Evolutionary conservation across 2,888 invertebrate species (phyloP), one percentile per base, ranked within the genome.

Genomic region (Protophormia terraenovae): DNA sequence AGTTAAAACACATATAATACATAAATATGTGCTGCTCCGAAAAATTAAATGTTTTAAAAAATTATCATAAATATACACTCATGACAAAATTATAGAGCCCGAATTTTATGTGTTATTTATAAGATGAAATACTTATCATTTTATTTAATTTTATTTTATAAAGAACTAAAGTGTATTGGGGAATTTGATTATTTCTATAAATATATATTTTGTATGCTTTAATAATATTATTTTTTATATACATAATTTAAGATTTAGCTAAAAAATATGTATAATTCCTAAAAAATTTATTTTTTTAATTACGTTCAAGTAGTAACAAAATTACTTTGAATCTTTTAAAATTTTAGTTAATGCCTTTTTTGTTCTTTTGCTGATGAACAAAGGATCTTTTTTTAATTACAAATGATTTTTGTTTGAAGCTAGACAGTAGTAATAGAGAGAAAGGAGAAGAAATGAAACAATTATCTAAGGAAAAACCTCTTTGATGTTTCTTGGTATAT

Each of bases 341-440:
- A 8, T 50, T 55, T 32, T 16, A 10, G 3, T 14, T 72, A 19
- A 24, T 62, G 24, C 29, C 27, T 32, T 62, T 38, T 10, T 50
- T 62, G 19, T 12, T 62, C 35, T 24, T 35, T 38, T 14, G 32
- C 14, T 19, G 4, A n/a, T 10, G 14, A 29, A 79, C 55, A 79
- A 79, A 72, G 41, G 55, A 64, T 4, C 55, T 53, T 55, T n/a
- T 71, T 64, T 79, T 72, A 72, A 79, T 79, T 79, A 72, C 50
- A 72, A 79, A 55, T 45, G 62, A 72, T 53, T 79, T 22, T 1
- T 0, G 35, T 35, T 55, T 53, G 19, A 16, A 45, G 29, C 22
- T 55, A 72, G 45, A 79, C 64, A 72, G 19, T 35, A 55, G 24
- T 16, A 55, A 12, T 1, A 67, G 16, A 53, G 41, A 6, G 3